Base-by-base conservation (phyloP, 2,888 invertebrate species). In the Eupelmus urozonus region DNA sequence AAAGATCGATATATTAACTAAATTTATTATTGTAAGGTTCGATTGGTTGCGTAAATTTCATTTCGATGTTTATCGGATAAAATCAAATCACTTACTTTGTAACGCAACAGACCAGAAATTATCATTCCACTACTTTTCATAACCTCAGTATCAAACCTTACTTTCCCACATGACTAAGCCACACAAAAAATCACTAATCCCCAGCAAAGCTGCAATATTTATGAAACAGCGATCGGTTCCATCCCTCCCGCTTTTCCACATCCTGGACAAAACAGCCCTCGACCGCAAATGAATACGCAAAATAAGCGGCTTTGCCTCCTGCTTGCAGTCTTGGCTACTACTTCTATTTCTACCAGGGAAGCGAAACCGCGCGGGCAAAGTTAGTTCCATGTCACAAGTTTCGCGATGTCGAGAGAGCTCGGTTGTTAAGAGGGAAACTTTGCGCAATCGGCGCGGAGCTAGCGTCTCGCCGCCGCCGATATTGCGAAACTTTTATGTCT, bases 201-300 rank as follows among this genome's bases (percentile, higher is more conserved):
- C 34, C 7, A 18, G 53, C 20, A 20, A n/a, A 53, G 20, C 53
- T 18, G 2, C 5, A 20, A 53, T 53, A 20, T 16, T 11, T 4
- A 20, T 49, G 40, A 7, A 53, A 51, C 34, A 51, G 53, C 69
- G 55, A 69, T 69, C 69, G 42, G 57, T 69, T 69, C 67, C 20
- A 53, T 67, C 29, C 51, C n/a, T 20, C 65, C 29, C 16, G 0
- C 20, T 40, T 23, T 27, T n/a, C n/a, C 66, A 9, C 34, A 20
- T 5, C 20, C 7, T 29, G 18, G 69, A 25, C n/a, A n/a, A n/a
- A n/a, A 13, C 25, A 42, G 16, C 13, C 20, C 18, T 23, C 66
- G 62, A 78, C 78, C 74, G 49, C 74, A 70, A 74, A 74, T 62
- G 78, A 74, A 65, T 65, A 74, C 69, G 74, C 65, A 65, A 78